Evolutionary conservation across 1,140 invertebrate species (phyloP), one percentile per base, ranked within the genome.

Genomic region (Caligus rogercresseyi): DNA sequence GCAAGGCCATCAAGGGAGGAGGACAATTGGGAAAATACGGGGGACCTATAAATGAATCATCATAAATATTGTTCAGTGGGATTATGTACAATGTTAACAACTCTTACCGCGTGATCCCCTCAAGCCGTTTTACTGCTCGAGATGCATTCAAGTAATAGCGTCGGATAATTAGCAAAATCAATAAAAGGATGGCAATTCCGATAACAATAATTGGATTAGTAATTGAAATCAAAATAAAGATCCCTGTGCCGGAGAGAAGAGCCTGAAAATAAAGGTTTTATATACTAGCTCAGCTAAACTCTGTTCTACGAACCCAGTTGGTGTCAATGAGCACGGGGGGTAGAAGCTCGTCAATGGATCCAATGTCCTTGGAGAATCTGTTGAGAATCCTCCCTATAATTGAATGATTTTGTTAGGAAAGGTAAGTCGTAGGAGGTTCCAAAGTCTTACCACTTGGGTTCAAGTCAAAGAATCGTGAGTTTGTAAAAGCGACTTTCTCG

Each of bases 1-100:
- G 86, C 79, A 21, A 96, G 75, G 3, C 92, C 92, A 73, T 88
- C 85, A 0, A 95, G 74, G 0, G 89, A 85, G 21, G 89, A 83
- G 71, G 84, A 89, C 58, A 96, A 74, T 70, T 95, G 89, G 7
- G 85, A 85, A 69, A 87, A 89, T 0, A 92, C 78, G 0, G 89
- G 88, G 68, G 75, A 76, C n/a, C 31, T 43, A 43, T 11, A n/a
- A 43, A 43, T 43, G 31, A 43, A 43, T 43, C 31, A 43, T 43
- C 7, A 11, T 43, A 43, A 7, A 7, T n/a, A 7, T 43, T n/a
- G 31, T 43, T 43, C n/a, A 43, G n/a, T n/a, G 65, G n/a, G 65
- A 64, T 21, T 52, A 52, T 14, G 56, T n/a, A 43, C 7, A 11
- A 43, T 43, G n/a, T 43, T 43, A 7, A 11, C 31, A 11, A 43